Conservation (phyloP, 2,113 vertebrate species). For the Piprites chloris region DNA sequence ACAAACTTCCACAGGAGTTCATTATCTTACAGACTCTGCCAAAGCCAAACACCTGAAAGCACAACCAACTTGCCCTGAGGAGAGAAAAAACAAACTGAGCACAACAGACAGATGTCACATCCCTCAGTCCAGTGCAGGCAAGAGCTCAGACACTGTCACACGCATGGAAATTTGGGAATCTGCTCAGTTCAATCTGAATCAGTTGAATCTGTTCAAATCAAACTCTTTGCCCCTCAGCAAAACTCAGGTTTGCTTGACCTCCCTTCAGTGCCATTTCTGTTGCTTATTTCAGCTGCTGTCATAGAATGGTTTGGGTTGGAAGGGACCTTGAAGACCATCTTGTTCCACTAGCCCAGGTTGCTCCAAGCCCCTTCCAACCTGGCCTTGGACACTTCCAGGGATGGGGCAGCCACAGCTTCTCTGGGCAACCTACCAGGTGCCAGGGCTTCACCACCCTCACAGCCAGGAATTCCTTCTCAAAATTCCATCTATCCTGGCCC, state of each 20-base stretch:
- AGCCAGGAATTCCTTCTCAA: accelerated
- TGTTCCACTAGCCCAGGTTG: accelerated
- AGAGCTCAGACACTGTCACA: neutral
- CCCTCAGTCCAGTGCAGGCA: neutral
- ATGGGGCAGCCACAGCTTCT: neutral
- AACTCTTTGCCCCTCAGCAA: neutral
- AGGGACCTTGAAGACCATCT: neutral
- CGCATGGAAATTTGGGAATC: neutral
- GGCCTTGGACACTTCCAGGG: neutral
- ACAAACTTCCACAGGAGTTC: neutral
- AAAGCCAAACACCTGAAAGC: neutral
- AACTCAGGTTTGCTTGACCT: neutral
- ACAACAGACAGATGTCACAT: neutral
- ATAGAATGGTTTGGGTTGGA: neutral
- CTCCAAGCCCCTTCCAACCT: accelerated
- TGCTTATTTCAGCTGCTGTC: neutral
- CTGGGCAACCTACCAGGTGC: accelerated
- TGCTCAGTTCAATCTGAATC: neutral
- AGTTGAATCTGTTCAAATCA: neutral
- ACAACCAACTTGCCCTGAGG: neutral
- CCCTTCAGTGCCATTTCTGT: neutral
- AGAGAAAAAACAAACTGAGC: neutral
- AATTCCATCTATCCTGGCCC: accelerated
- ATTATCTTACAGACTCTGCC: neutral
- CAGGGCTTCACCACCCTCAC: accelerated